Evolutionary conservation across 2,888 invertebrate genomes (phyloP).

Genomic region (Archips crataeganus): DNA sequence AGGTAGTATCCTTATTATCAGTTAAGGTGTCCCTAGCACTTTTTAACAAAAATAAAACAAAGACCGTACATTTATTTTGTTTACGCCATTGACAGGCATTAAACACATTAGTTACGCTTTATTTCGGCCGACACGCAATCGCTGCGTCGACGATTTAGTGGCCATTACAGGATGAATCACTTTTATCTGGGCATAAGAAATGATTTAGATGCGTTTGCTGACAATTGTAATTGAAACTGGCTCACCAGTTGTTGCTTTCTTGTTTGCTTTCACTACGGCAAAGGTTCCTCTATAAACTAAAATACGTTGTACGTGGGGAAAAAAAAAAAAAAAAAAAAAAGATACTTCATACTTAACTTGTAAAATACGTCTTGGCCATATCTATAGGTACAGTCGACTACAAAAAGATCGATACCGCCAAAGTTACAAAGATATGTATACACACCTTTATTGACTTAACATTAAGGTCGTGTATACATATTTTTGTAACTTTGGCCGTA

Average conservation of each 20-base stretch:
- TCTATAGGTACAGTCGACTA: too few species aligned
- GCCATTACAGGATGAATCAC: conserved; percentile 29
- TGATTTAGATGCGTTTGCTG: conserved; percentile 13
- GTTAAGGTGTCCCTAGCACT: too few species aligned
- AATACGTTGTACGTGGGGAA: too few species aligned
- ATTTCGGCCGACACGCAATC: conserved; percentile 43
- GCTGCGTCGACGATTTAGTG: conserved; percentile 18
- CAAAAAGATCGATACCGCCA: too few species aligned
- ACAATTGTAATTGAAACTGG: not conserved
- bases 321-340: too few species aligned
- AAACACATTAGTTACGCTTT: conserved; percentile 37
- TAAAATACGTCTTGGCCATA: too few species aligned
- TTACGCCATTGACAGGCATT: conserved; percentile 48
- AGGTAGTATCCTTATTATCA: too few species aligned
- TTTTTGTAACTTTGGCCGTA: too few species aligned
- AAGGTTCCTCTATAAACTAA: not conserved
- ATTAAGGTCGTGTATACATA: too few species aligned
- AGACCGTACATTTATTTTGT: conserved; percentile 46
- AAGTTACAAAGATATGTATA: too few species aligned
- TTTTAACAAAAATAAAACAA: not conserved
- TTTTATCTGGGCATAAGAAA: conserved; percentile 18
- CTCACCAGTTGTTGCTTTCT: not conserved
- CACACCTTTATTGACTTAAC: too few species aligned
- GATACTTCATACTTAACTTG: too few species aligned
- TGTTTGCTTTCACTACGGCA: not conserved